Base-by-base conservation (phyloP, 2,797 vertebrate species). In the Siniperca undulata region DNA sequence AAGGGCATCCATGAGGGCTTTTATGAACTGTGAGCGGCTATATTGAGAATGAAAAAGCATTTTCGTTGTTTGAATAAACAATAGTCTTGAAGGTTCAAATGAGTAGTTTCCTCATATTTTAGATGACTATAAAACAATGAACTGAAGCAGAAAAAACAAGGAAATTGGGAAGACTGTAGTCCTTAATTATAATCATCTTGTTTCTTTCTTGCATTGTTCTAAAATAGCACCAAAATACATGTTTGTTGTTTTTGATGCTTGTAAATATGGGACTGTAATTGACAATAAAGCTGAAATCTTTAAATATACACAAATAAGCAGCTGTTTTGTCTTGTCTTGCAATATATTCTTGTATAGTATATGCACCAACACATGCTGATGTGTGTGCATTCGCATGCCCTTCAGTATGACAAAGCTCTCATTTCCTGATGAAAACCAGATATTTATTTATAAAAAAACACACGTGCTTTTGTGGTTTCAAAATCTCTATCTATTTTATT, bases 1-100 rank as follows among this genome's bases (percentile, higher is more conserved):
- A 93, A 94, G 90, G 93, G 88, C 91, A 82, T 77, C 77, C 38
- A 46, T 50, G 67, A 64, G 60, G 60, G 48, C 34, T 40, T 81
- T 80, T 62, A 78, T 86, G 70, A 83, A 77, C 66, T 42, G 38
- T 30, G 38, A 72, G 69, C 7, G 22, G 20, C 62, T 70, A 44
- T 9, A 56, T 4, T 55, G 50, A 48, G 24, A 70, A 65, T 50
- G 52, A 46, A 77, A 65, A 53, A 64, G 17, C 1, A 11, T 55
- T 48, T 78, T 58, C 64, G 52, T 48, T 60, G 3, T 61, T 42
- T 38, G 44, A 62, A 64, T 77, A 73, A 71, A 82, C 50, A 84
- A 24, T 1, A 14, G 20, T 24, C 74, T 50, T 50, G 3, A 69
- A 61, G 58, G 58, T 52, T 76, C 4, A 75, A 65, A 81, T 20